phyloP scores from a whole-genome alignment of 1,140 invertebrate species.

The Drosophila novamexicana region DNA sequence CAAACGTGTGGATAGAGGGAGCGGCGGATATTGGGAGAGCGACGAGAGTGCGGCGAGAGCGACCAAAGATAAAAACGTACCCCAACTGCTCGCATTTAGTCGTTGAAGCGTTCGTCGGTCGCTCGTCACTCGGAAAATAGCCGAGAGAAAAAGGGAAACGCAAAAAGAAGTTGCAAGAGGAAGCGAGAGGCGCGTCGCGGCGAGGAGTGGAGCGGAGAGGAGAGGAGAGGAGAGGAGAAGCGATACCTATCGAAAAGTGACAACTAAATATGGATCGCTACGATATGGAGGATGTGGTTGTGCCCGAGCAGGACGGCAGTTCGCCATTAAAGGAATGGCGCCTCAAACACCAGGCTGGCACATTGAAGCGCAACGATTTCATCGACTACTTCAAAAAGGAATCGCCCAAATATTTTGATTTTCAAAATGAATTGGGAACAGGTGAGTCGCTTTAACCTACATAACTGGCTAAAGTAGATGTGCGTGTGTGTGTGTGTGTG shows the following conservation, averaged over 20 bases:
- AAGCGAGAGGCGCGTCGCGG: background rate
- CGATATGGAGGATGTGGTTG: conserved; percentile 82
- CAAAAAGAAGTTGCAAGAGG: background rate
- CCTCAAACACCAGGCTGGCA: conserved; percentile 69
- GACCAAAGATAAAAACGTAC: conserved; percentile 11
- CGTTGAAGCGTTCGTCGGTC: background rate
- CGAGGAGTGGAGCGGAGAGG: background rate
- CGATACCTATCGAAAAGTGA: background rate
- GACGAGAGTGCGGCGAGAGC: background rate
- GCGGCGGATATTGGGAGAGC: conserved; percentile 1
- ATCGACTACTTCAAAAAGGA: conserved; percentile 74
- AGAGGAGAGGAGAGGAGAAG: background rate
- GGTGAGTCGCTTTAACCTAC: conserved; percentile 55
- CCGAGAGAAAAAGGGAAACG: background rate
- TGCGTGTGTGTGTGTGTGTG: background rate
- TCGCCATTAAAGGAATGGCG: conserved; percentile 82
- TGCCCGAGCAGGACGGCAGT: conserved; percentile 56
- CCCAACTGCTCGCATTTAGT: conserved; percentile 3
- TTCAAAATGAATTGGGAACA: conserved; percentile 63
- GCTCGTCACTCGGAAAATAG: conserved; percentile 12
- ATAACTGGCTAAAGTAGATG: background rate
- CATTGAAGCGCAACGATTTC: conserved; percentile 64
- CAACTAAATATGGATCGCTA: conserved; percentile 72
- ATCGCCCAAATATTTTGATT: conserved; percentile 75
- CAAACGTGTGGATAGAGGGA: conserved; percentile 5